These are phyloP conservation scores for Hyphantria cunea DNA, from an alignment of 1,140 invertebrate species.

Conservation along the genomic window DNA sequence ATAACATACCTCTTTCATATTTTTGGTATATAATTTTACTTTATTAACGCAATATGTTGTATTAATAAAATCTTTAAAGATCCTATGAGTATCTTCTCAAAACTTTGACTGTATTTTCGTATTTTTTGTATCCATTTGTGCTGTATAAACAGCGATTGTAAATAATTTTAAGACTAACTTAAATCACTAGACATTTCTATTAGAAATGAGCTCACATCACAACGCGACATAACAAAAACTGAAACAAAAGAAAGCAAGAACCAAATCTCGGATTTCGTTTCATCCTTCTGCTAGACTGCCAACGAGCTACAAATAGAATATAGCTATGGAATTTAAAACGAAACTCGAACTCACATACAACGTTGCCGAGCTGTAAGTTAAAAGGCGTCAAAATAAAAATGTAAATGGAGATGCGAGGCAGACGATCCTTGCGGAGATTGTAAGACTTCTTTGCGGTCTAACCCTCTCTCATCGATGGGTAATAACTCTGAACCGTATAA, in stretches of 20 bases:
- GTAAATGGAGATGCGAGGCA: conserved; percentile 47
- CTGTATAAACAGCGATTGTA: no score
- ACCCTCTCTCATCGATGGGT: conserved; percentile 12
- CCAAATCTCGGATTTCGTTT: conserved; percentile 10
- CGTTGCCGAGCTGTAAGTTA: conserved; percentile 24
- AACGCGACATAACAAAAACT: no score
- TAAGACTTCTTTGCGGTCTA: conserved; percentile 72
- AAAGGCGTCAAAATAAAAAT: conserved; percentile 48
- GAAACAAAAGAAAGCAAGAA: background rate
- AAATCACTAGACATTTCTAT: no score
- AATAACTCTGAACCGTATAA: conserved; percentile 11
- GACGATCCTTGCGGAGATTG: conserved; percentile 70
- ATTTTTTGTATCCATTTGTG: no score
- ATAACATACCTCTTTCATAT: no score
- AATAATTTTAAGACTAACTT: no score
- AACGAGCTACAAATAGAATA: conserved; percentile 13
- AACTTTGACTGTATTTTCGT: no score
- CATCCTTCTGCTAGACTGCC: conserved; percentile 4
- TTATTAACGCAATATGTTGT: no score
- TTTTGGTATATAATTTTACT: no score
- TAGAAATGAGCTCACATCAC: no score
- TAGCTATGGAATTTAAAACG: conserved; percentile 17
- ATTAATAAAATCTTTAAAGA: no score
- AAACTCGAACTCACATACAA: conserved; percentile 3
- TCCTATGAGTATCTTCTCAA: no score